These are phyloP conservation scores for Drosophila grimshawi DNA, from an alignment of 1,140 invertebrate genomes.

Conservation along the genomic window DNA sequence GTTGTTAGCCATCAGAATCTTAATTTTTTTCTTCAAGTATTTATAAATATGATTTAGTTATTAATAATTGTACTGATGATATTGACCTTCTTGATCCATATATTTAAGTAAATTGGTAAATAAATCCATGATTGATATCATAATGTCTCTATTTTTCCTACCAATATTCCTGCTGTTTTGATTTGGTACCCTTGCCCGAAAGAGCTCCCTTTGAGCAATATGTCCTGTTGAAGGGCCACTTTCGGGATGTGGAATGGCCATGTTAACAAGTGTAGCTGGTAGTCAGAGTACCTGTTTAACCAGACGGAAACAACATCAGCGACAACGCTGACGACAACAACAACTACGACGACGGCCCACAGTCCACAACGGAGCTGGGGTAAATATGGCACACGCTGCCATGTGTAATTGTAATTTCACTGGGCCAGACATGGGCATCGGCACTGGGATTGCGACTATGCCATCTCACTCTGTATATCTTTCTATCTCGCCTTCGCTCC, in stretches of 20 bases:
- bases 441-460: conserved; percentile 16
- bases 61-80: too few species aligned
- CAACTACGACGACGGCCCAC: conserved; percentile 40
- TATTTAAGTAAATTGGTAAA: too few species aligned
- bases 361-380: conserved; percentile 32
- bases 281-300: conserved; percentile 78
- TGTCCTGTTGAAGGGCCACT: conserved; percentile 42
- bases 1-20: too few species aligned
- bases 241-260: conserved; percentile 35
- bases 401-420: conserved; percentile 79
- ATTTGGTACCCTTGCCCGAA: not conserved
- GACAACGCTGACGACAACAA: conserved; percentile 45
- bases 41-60: too few species aligned
- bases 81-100: too few species aligned
- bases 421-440: conserved; percentile 44
- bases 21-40: too few species aligned
- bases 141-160: too few species aligned
- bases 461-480: conserved; percentile 3
- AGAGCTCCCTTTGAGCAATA: not conserved
- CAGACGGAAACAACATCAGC: conserved; percentile 62
- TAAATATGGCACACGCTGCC: conserved; percentile 80
- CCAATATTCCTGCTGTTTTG: not conserved
- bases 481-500: not conserved
- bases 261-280: conserved; percentile 79
- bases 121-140: too few species aligned